Percentiles rank a stretch among this genome's conserved stretches.
Evolutionary conservation across 2,113 vertebrate genomes (phyloP).

Genomic region (Potamarius usumacintae): DNA sequence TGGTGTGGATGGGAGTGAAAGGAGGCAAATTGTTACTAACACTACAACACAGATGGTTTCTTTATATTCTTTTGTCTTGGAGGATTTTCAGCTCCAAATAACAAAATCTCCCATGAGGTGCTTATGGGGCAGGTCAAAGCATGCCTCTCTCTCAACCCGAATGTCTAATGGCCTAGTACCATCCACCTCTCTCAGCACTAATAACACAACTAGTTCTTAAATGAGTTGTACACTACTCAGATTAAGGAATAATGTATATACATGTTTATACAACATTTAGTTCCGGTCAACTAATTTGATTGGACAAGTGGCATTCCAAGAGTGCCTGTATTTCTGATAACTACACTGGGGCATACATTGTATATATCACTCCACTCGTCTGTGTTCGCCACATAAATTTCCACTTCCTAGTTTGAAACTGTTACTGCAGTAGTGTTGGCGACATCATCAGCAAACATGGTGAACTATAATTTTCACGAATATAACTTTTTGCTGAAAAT

Average conservation of each 20-base stretch:
- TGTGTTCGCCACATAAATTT: neutral
- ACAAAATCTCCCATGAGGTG: neutral
- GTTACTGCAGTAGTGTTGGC: neutral
- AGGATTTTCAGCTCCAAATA: constrained; percentile 26
- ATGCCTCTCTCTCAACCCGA: neutral
- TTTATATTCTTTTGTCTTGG: neutral
- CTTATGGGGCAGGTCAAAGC: constrained; percentile 32
- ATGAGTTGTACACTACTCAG: neutral
- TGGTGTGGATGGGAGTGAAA: neutral
- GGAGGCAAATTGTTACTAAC: neutral
- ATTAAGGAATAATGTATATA: neutral
- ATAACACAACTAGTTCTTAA: neutral
- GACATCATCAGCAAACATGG: neutral
- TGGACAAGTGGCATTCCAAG: neutral
- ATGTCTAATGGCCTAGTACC: neutral
- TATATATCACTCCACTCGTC: neutral
- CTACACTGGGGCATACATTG: neutral
- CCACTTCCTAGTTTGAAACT: neutral
- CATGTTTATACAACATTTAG: neutral
- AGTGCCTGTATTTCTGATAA: neutral
- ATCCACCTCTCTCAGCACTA: neutral
- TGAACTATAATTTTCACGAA: neutral
- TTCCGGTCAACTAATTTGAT: neutral
- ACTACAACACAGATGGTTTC: neutral
- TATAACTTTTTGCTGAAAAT: neutral